A percentile compares a stretch with the other conserved stretches of the same genome.
Evolutionary conservation across 2,113 vertebrate genomes (phyloP).

Genomic region (Bos indicus): DNA sequence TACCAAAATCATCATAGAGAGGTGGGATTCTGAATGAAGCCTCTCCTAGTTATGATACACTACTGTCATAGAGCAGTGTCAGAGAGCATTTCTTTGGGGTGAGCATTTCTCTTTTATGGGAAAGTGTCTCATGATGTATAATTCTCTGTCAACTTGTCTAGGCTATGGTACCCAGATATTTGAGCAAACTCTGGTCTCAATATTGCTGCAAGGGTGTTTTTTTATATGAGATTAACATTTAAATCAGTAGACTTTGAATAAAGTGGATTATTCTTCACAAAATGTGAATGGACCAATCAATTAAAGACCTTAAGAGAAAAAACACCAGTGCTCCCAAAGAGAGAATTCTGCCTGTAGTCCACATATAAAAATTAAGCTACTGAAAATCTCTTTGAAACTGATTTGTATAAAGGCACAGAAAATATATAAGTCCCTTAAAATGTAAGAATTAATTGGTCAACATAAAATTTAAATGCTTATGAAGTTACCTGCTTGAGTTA

Average conservation of each 20-base stretch:
- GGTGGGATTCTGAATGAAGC: not conserved
- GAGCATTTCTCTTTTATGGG: not conserved
- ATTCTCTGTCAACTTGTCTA: not conserved
- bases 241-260: not conserved
- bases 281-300: not conserved
- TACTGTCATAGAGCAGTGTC: not conserved
- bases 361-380: not conserved
- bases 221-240: not conserved
- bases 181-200: not conserved
- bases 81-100: not conserved
- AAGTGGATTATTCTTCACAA: not conserved
- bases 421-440: not conserved
- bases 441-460: not conserved
- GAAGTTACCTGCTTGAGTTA: not conserved
- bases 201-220: not conserved
- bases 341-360: not conserved
- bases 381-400: not conserved
- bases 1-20: not conserved
- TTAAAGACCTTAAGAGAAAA: not conserved
- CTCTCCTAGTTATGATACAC: not conserved
- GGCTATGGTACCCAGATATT: not conserved
- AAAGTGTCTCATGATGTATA: not conserved
- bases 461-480: not conserved
- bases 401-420: not conserved
- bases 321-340: not conserved